These are phyloP conservation scores for Premnoplex brunnescens DNA, from an alignment of 2,797 vertebrate species.

Conservation along the genomic window DNA sequence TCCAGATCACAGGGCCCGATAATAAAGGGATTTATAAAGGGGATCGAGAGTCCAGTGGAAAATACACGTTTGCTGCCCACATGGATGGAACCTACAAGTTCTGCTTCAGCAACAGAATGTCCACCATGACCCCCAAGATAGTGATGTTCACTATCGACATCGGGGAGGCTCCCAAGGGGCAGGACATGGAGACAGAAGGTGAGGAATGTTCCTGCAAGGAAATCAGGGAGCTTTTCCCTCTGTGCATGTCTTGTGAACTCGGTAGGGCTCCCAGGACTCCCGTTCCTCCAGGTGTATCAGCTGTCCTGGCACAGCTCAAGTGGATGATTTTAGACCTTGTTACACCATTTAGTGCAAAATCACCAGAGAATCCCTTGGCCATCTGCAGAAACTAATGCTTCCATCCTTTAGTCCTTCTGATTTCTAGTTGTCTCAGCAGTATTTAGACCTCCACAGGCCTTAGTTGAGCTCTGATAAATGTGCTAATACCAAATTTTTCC, in stretches of 20 bases:
- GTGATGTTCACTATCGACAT: slow-evolving; percentile 99
- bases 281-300: background rate
- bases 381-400: slow-evolving; percentile 7
- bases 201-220: slow-evolving; percentile 5
- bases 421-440: background rate
- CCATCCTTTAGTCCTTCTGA: background rate
- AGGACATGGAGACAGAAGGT: slow-evolving; percentile 99
- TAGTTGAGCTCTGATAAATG: background rate
- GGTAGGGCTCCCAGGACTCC: background rate
- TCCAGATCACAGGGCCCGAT: slow-evolving; percentile 94
- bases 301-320: background rate
- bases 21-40: slow-evolving; percentile 98
- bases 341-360: background rate
- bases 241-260: background rate
- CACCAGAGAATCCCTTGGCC: background rate
- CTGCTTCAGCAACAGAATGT: slow-evolving; percentile 99
- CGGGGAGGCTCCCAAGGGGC: slow-evolving; percentile 94
- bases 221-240: background rate
- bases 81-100: slow-evolving; percentile 99
- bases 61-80: slow-evolving; percentile 96
- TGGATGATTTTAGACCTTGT: background rate
- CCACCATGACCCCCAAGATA: slow-evolving; percentile 99
- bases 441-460: background rate
- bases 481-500: background rate
- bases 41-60: slow-evolving; percentile 95